A percentile compares a stretch with the other conserved stretches of the same genome.
Conservation (phyloP, 2,888 invertebrate genomes). For the Pteria penguin region DNA sequence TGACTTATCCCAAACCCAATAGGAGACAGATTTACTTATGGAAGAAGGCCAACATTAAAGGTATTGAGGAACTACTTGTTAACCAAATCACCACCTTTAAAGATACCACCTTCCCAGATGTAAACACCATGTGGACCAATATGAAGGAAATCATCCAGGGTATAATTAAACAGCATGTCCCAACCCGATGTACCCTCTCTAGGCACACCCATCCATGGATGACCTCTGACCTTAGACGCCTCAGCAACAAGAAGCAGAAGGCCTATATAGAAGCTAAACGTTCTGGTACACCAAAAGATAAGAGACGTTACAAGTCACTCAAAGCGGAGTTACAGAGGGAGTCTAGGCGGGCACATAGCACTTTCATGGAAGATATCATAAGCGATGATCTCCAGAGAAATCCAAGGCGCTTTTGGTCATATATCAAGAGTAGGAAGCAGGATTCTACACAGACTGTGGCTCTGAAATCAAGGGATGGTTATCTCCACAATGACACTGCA, state of each 20-base stretch:
- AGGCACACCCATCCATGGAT: constrained; percentile 7
- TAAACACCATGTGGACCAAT: background rate
- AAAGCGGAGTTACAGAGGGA: constrained; percentile 18
- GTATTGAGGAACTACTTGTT: background rate
- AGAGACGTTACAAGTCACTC: constrained; percentile 14
- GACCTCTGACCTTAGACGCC: constrained; percentile 13
- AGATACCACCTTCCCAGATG: background rate
- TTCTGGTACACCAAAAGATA: constrained; percentile 1
- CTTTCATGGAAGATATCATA: constrained; percentile 13
- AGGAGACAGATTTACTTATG: constrained; percentile 11
- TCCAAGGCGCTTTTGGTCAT: constrained; percentile 11
- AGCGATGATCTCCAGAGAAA: constrained; percentile 15
- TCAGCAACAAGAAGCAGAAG: constrained; percentile 7
- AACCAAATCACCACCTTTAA: background rate
- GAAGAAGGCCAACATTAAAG: constrained; percentile 1
- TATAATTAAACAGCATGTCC: constrained; percentile 1
- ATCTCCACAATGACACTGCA: constrained; percentile 8
- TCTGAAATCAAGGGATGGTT: constrained; percentile 16
- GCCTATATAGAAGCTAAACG: background rate
- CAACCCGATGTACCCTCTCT: constrained; percentile 5
- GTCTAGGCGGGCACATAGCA: background rate
- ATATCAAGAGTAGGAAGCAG: constrained; percentile 24
- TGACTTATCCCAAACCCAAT: background rate
- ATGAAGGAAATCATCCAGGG: constrained; percentile 1
- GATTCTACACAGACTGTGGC: constrained; percentile 1